A percentile compares a stretch with the other conserved stretches of the same genome.
Evolutionary conservation across 1,140 invertebrate species (phyloP).

Genomic region (Drosophila simulans): DNA sequence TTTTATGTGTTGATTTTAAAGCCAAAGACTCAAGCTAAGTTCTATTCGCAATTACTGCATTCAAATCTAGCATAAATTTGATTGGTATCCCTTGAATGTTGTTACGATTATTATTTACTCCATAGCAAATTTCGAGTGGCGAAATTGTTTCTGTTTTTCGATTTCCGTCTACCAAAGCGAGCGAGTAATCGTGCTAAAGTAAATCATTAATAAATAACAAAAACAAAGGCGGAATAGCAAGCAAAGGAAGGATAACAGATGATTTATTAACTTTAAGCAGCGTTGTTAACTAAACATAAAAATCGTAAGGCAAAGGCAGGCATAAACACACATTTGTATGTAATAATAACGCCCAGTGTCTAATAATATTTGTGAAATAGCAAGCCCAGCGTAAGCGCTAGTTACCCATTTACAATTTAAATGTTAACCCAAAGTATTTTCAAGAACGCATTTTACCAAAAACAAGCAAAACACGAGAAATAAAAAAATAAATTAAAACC

Average conservation of each 20-base stretch:
- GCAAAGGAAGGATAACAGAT: conserved; percentile 35
- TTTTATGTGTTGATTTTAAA: conserved; percentile 76
- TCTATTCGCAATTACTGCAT: conserved; percentile 37
- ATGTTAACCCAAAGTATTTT: conserved; percentile 83
- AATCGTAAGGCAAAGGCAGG: conserved; percentile 23
- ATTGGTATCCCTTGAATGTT: conserved; percentile 48
- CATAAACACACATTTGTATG: conserved; percentile 61
- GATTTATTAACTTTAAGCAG: conserved; percentile 74
- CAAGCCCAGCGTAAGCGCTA: conserved; percentile 52
- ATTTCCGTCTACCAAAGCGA: conserved; percentile 41
- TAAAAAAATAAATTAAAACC: conserved; percentile 31
- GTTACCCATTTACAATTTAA: conserved; percentile 66
- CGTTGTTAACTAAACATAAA: conserved; percentile 79
- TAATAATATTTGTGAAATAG: conserved; percentile 69
- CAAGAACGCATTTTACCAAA: conserved; percentile 75
- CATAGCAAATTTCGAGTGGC: conserved; percentile 54
- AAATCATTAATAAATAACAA: conserved; percentile 30
- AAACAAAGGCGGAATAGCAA: conserved; percentile 16
- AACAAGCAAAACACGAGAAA: conserved; percentile 21
- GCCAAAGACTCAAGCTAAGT: conserved; percentile 77
- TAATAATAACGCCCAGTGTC: conserved; percentile 65
- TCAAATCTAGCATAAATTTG: conserved; percentile 48
- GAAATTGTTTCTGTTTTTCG: conserved; percentile 40
- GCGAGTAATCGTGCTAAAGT: conserved; percentile 45
- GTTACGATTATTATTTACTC: conserved; percentile 38